Base-by-base conservation (phyloP, 1,140 invertebrate genomes). In the Coptotermes formosanus region DNA sequence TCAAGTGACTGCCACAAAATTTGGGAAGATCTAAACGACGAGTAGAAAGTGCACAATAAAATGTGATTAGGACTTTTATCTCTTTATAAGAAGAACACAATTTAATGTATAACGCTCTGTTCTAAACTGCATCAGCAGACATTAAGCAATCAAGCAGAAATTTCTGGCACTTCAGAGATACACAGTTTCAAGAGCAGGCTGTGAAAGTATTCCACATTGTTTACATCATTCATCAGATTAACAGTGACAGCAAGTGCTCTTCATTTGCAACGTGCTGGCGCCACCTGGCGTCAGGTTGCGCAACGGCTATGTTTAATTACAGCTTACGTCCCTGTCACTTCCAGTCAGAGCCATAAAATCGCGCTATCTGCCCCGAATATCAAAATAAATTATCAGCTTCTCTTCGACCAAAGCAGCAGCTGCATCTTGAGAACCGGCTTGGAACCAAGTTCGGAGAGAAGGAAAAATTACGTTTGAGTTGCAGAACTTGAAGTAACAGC, bases 141-240 rank as follows among this genome's bases (percentile, higher is more conserved):
- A 75, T 75, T 75, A 75, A 75, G 64, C 25, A 75, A 75, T 75
- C n/a, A 75, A 75, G 64, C 64, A 75, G 64, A 75, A 25, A 25
- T 75, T 75, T 25, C n/a, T 55, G 52, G 52, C 52, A 55, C 52
- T 12, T 55, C 52, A 11, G 11, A 11, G 48, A 48, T 16, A 16
- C 16, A 48, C 11, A 48, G 7, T 16, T 48, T 16, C 52, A 55
- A 55, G 14, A 21, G 14, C 14, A 16, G 0, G 52, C n/a, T 30
- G 7, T 30, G n/a, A 75, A 30, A 30, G 52, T 16, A 55, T 55
- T 30, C 64, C 64, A 30, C 64, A 75, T 30, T 75, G 64, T 75
- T 75, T 75, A 75, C 25, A 75, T 12, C 64, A 75, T 75, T 75
- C 64, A 25, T 75, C 64, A 75, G 25, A 75, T n/a, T 75, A 75